phyloP scores from a whole-genome alignment of 1,140 invertebrate species.

The Nasonia vitripennis region DNA sequence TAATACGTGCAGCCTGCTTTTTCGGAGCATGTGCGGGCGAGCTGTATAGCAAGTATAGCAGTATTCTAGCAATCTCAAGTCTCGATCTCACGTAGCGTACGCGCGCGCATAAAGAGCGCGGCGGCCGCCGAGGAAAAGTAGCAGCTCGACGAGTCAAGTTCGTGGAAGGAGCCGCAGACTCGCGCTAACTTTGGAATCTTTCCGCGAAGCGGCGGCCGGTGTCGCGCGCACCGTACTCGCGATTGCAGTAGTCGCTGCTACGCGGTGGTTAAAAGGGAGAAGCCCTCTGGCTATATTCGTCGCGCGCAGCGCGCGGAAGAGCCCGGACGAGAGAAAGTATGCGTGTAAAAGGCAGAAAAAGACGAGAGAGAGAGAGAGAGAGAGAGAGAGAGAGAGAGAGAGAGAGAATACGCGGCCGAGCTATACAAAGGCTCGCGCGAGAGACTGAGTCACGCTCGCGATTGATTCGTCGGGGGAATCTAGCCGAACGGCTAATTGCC shows the following conservation, averaged over 20 bases:
- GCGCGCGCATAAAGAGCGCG: neutral
- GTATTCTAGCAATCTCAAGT: too few species aligned
- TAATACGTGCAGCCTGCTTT: too few species aligned
- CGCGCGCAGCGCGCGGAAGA: conserved; percentile 20
- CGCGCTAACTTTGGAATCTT: conserved; percentile 48
- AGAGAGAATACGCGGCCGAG: too few species aligned
- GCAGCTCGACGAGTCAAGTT: neutral
- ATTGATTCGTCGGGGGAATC: neutral
- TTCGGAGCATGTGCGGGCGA: too few species aligned
- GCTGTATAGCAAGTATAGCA: too few species aligned
- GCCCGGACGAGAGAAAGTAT: neutral
- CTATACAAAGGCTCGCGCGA: neutral
- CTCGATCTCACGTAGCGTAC: neutral
- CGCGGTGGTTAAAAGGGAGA: conserved; percentile 14
- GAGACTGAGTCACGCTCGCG: neutral
- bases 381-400: too few species aligned
- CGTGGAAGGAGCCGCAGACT: conserved; percentile 16
- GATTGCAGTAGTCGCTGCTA: neutral
- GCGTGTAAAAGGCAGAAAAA: neutral
- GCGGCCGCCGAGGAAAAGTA: neutral
- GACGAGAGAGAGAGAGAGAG: neutral
- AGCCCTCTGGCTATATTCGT: conserved; percentile 43
- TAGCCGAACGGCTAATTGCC: too few species aligned
- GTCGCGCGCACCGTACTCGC: neutral
- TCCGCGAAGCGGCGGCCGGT: conserved; percentile 20